phyloP scores from a whole-genome alignment of 2,797 vertebrate species.

The Varecia variegata region DNA sequence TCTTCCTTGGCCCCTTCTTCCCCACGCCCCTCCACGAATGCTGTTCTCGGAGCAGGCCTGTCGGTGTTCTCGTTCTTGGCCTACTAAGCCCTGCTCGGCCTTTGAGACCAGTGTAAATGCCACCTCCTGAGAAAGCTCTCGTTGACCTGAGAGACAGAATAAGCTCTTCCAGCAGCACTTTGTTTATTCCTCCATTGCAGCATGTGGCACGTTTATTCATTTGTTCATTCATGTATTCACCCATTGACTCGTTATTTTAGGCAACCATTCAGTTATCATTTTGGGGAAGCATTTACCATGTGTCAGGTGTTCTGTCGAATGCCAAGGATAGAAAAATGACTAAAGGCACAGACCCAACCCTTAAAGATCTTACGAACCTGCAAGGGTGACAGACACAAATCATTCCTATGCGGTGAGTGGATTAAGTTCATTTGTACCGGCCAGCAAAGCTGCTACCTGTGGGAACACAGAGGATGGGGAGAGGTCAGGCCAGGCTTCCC shows the following conservation, averaged over 20 bases:
- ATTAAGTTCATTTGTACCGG: neutral
- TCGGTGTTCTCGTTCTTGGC: neutral
- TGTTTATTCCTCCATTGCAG: neutral
- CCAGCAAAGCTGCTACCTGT: neutral
- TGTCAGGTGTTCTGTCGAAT: neutral
- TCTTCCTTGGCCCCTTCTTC: neutral
- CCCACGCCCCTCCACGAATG: accelerated
- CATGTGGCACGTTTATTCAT: neutral
- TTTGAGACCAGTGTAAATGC: neutral
- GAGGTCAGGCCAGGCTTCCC: neutral
- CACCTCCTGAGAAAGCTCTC: neutral
- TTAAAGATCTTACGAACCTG: neutral
- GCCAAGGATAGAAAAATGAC: slow-evolving; percentile 1
- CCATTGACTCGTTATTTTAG: neutral
- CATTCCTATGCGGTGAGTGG: neutral
- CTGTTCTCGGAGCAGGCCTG: neutral
- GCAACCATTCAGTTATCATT: neutral
- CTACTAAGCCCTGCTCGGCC: neutral
- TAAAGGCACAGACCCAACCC: neutral
- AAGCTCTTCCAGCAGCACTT: neutral
- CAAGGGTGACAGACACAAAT: neutral
- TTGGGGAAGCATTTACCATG: neutral
- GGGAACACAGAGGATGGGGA: neutral
- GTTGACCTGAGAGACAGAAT: neutral
- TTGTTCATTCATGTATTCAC: neutral